Evolutionary conservation across 2,888 invertebrate species (phyloP).

Genomic region (Andrena haemorrhoa): DNA sequence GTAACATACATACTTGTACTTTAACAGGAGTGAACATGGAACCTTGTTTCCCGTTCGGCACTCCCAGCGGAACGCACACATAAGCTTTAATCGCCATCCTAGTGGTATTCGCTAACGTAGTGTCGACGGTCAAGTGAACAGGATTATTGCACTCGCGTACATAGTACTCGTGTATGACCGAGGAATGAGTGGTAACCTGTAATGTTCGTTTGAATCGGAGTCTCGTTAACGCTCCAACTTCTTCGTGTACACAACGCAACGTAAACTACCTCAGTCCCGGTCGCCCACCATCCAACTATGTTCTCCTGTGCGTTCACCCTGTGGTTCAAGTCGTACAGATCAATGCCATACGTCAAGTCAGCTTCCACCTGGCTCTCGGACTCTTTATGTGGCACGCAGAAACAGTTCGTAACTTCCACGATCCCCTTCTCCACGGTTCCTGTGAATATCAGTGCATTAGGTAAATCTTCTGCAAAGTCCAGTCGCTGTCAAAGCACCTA

Average conservation of each 20-base stretch:
- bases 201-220: conserved; percentile 2
- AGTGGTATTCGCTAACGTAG: conserved; percentile 91
- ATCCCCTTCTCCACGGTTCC: conserved; percentile 95
- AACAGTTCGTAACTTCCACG: conserved; percentile 99
- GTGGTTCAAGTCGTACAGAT: conserved; percentile 96
- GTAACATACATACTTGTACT: conserved; percentile 87
- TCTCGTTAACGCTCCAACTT: neutral
- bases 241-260: neutral
- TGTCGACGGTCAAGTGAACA: conserved; percentile 98
- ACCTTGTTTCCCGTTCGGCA: conserved; percentile 96
- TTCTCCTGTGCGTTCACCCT: conserved; percentile 96
- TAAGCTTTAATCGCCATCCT: conserved; percentile 98
- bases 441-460: conserved; percentile 82
- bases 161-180: conserved; percentile 99
- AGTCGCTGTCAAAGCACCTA: conserved; percentile 8
- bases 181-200: conserved; percentile 96
- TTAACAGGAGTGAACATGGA: conserved; percentile 98
- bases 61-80: conserved; percentile 96
- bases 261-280: conserved; percentile 91
- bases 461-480: neutral
- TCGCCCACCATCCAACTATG: conserved; percentile 99
- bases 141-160: conserved; percentile 97
- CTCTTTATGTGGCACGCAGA: conserved; percentile 99
- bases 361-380: conserved; percentile 97
- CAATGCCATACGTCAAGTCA: conserved; percentile 98